Base-by-base conservation (phyloP, 2,113 vertebrate genomes). In the Mesocricetus auratus region DNA sequence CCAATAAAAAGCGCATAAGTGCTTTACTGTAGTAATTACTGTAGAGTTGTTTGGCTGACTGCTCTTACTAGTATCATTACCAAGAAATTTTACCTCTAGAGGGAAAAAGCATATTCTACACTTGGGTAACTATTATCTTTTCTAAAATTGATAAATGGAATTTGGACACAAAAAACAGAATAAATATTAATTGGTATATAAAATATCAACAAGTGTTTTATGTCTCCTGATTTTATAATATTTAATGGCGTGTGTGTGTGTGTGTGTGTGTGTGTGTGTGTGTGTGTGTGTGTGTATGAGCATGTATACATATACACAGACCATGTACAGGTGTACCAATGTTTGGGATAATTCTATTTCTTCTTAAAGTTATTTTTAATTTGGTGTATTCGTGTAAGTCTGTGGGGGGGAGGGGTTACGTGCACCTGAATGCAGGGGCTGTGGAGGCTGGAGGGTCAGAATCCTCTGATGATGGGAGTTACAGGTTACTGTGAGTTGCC, bases 131-230 rank as follows among this genome's bases (percentile, higher is more conserved):
- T 33, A 64, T 0, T 53, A 33, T 73, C 66, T 94, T 91, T 29
- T 8, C 26, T 93, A 91, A 96, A 95, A n/a, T 31, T 19, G 11
- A 26, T 85, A 75, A 94, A 86, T 33, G 60, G 82, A 91, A 71
- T 39, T 45, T 96, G 74, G 31, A 91, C 50, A 58, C 1, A 77
- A 96, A 92, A 88, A 69, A 47, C 91, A 75, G 33, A 47, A 42
- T 31, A 86, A 58, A 73, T 86, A 71, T 7, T 94, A 62, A 73
- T 0, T 60, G n/a, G 66, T 33, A 93, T 50, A 90, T 12, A 86
- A 71, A 69, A 71, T 42, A 93, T 89, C 56, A 89, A 77, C 24
- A 66, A 50, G 83, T 58, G 92, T 71, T 75, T 62, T 93, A 81
- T 45, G 33, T 33, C 66, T 50, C 58, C 56, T 74, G 22, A 45